Percentiles rank a stretch among this genome's conserved stretches.
phyloP scores from a whole-genome alignment of 2,113 vertebrate species.

The Phaetusa simplex region DNA sequence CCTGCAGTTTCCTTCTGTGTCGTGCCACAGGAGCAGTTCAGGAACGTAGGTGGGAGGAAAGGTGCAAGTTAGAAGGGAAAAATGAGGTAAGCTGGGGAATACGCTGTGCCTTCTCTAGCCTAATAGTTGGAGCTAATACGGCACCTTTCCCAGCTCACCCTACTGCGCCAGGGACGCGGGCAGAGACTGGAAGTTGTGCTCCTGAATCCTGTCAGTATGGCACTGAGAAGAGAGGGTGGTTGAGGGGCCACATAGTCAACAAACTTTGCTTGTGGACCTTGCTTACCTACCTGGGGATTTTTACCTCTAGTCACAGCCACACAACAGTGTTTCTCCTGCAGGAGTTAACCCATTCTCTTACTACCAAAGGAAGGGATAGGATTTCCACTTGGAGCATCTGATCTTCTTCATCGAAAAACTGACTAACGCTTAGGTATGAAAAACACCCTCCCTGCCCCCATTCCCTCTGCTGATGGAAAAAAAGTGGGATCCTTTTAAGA shows the following conservation, averaged over 20 bases:
- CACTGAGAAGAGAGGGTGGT: neutral
- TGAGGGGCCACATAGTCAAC: neutral
- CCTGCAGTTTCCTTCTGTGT: neutral
- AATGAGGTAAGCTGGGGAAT: neutral
- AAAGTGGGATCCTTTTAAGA: neutral
- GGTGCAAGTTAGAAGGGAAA: neutral
- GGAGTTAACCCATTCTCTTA: rapidly evolving
- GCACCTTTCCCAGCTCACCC: neutral
- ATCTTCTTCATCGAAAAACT: neutral
- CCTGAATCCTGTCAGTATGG: neutral
- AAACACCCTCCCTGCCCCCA: rapidly evolving
- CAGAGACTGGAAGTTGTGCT: neutral
- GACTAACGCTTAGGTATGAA: neutral
- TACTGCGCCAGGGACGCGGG: too few relatives aligned
- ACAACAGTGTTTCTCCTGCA: neutral
- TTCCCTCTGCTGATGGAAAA: neutral
- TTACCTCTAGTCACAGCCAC: neutral
- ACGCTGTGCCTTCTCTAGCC: neutral
- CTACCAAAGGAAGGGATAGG: neutral
- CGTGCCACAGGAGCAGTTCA: neutral
- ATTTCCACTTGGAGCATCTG: neutral
- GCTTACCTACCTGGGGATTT: neutral
- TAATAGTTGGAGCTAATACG: neutral
- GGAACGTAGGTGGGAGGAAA: neutral
- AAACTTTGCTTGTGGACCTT: neutral